Base-by-base conservation (phyloP, 92 coral and sea anemone species). In the Actinernus sp. region DNA sequence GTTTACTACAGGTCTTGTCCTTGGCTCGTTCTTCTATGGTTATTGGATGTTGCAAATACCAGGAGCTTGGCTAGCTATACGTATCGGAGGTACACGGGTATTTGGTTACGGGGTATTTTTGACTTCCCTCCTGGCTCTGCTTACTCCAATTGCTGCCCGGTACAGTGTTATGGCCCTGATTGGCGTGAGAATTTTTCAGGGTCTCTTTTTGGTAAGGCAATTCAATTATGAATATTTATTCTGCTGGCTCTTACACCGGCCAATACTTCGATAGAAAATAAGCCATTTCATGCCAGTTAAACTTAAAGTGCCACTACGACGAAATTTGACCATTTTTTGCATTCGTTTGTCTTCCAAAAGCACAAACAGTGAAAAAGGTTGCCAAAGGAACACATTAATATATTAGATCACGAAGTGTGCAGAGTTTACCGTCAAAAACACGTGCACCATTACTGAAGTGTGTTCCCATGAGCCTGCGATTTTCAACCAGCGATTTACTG, bases 61-160 rank as follows among this genome's bases (percentile, higher is more conserved):
- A 28, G 98, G 98, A 14, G 98, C 98, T 31, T 94, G 98, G 97
- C 57, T 94, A 31, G 98, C 98, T 11, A 74, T 94, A 81, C 91
- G 88, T 76, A 81, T 94, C 39, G 98, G 98, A 5, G 98, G 98
- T 5, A 94, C 98, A 43, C 92, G 98, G 61, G 98, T 94, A 49
- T 94, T 94, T 84, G 98, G 98, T 8, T 94, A 94, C 61, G 98
- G 98, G 14, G 98, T 94, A 19, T 84, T 94, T 44, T 71, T 94
- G 54, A 80, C 98, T 28, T 87, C 98, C 22, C 54, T 94, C 29
- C 76, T 94, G 29, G 87, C 97, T 23, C 81, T 94, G 2, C 85
- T 94, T 23, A 76, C 96, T 22, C 98, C 98, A 26, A 79, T 91
- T 38, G 98, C 98, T 12, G 89, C 98, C 24, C 84, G 97, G 22